Evolutionary conservation across 2,113 vertebrate species (phyloP).

Genomic region (Anoura caudifer): DNA sequence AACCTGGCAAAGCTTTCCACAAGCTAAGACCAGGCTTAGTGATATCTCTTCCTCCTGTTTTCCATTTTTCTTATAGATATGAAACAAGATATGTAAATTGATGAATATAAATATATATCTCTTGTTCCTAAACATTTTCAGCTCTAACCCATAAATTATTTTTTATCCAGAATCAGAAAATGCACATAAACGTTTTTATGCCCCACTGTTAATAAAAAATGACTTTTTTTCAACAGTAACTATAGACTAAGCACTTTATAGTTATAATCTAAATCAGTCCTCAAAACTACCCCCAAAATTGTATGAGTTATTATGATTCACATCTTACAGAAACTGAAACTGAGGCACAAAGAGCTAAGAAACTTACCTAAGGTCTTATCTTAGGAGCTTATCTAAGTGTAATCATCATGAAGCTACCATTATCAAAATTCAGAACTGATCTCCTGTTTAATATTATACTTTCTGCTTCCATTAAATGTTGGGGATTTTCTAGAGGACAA

Average conservation of each 20-base stretch:
- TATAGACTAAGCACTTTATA: not conserved
- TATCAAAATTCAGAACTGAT: not conserved
- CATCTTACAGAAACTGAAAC: slow-evolving; percentile 39
- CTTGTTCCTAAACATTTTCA: slow-evolving; percentile 59
- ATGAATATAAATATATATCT: not conserved
- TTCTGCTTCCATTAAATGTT: not conserved
- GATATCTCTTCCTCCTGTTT: slow-evolving; percentile 63
- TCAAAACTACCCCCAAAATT: not conserved
- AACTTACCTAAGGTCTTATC: not conserved
- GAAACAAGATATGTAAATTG: not conserved
- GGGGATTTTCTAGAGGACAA: not conserved
- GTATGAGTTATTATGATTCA: not conserved
- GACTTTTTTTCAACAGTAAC: not conserved
- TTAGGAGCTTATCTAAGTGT: not conserved
- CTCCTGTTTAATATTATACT: not conserved
- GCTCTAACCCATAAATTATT: not conserved
- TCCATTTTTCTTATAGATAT: slow-evolving; percentile 37
- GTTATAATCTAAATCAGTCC: not conserved
- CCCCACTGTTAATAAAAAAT: not conserved
- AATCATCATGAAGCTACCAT: not conserved
- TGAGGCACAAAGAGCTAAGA: not conserved
- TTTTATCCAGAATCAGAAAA: not conserved
- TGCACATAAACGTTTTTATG: not conserved
- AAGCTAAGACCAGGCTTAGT: slow-evolving; percentile 35
- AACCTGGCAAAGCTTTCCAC: slow-evolving; percentile 48